Conservation (phyloP, 2,797 vertebrate species). For the Rachycentron canadum region DNA sequence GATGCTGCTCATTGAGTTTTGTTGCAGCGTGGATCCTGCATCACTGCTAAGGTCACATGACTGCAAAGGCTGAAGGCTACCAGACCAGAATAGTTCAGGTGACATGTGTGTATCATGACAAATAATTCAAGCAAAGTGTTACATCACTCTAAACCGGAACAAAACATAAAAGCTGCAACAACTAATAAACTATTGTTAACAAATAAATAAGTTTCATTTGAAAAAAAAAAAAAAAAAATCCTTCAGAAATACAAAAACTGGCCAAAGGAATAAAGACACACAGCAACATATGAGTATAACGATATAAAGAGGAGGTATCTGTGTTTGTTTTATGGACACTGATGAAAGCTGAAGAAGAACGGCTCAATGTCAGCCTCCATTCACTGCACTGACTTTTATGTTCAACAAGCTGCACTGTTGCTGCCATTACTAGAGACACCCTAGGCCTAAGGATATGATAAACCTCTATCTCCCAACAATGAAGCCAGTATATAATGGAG, state of each 20-base stretch:
- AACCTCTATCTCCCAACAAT: conserved; percentile 37
- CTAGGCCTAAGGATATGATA: conserved; percentile 37
- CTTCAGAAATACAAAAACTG: conserved; percentile 77
- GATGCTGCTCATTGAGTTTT: not conserved
- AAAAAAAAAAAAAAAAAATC: conserved; percentile 67
- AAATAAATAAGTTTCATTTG: conserved; percentile 80
- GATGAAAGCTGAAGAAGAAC: conserved; percentile 27
- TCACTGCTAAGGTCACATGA: conserved; percentile 5
- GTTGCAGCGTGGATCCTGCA: not conserved
- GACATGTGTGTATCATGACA: conserved; percentile 47
- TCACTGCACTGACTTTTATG: conserved; percentile 24
- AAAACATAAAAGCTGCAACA: conserved; percentile 71
- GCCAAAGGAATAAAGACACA: conserved; percentile 68
- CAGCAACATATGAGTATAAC: conserved; percentile 58
- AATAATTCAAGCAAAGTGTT: conserved; percentile 70
- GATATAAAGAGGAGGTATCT: conserved; percentile 78
- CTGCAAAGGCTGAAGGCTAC: not conserved
- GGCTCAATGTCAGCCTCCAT: conserved; percentile 4
- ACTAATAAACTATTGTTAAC: conserved; percentile 75
- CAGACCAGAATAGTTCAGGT: conserved; percentile 10
- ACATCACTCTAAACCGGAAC: conserved; percentile 52
- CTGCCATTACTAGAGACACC: conserved; percentile 35
- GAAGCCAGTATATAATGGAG: conserved; percentile 21
- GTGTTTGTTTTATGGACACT: conserved; percentile 52
- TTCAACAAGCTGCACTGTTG: conserved; percentile 43